Base-by-base conservation (phyloP, 1,140 invertebrate genomes). In the Bombyx mandarina region DNA sequence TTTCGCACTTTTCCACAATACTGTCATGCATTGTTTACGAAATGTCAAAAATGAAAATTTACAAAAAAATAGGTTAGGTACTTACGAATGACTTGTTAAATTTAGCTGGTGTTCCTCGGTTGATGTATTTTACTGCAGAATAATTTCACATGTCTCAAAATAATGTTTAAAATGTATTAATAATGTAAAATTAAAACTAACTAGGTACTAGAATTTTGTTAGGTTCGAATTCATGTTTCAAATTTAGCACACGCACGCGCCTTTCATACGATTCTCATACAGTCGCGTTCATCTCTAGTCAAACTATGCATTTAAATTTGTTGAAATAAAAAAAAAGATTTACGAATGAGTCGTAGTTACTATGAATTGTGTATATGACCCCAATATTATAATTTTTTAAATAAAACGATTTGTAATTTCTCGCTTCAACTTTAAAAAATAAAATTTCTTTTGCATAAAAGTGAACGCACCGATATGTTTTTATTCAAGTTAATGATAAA, bases 71-170 rank as follows among this genome's bases (percentile, higher is more conserved):
- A 73, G 67, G 66, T 77, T 78, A 68, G 51, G 58, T 71, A 84
- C 82, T 82, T 64, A 84, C 79, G 73, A 75, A 62, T 73, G 61
- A 53, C 52, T 53, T 57, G 54, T 52, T 68, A 69, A 62, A 61
- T 55, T 68, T 72, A 68, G 70, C 67, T 67, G 73, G 70, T 54
- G 44, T 62, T 66, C 59, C 62, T 67, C 70, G 64, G 68, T 63
- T 69, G 62, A 56, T 54, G 1, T 51, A 47, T 10, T 10, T 63
- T 65, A 52, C 42, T 52, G 8, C 63, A 79, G 71, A 74, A 73
- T 62, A 77, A 75, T 83, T 82, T 83, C 72, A 82, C 77, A 83
- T 83, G 77, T 78, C 77, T 79, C 72, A 45, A 35, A 9, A 10
- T 35, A 35, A 35, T 35, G 26, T 3, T 1, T 35, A 35, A 35